These are phyloP conservation scores for Conistra vaccinii DNA, from an alignment of 2,888 invertebrate species.

Conservation along the genomic window DNA sequence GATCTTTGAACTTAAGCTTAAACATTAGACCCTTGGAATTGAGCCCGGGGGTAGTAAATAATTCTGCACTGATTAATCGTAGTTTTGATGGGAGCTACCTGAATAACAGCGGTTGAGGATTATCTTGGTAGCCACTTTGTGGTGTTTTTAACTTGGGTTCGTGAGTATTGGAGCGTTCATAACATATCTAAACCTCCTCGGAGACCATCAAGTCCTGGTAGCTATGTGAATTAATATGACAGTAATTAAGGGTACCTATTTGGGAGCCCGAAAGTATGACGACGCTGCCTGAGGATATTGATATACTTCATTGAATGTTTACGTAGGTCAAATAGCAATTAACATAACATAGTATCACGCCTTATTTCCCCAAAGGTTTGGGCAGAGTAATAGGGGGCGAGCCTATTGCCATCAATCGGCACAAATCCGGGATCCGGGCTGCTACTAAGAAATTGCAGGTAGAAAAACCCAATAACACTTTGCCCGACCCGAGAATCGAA, in stretches of 20 bases:
- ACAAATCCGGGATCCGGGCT: no score
- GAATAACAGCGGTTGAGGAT: constrained; percentile 28
- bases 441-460: no score
- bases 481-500: no score
- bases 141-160: neutral
- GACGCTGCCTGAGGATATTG: no score
- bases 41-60: constrained; percentile 51
- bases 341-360: no score
- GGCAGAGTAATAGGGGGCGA: no score
- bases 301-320: neutral
- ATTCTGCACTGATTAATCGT: constrained; percentile 59
- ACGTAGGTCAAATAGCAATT: neutral
- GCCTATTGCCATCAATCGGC: no score
- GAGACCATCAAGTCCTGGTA: neutral
- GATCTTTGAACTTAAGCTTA: constrained; percentile 59
- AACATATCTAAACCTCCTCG: neutral
- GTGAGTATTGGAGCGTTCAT: constrained; percentile 13
- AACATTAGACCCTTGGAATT: constrained; percentile 55
- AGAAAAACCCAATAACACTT: no score
- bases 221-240: neutral
- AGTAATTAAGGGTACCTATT: neutral
- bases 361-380: no score
- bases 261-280: neutral
- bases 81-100: constrained; percentile 51
- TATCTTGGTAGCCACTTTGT: constrained; percentile 26